Evolutionary conservation across 1,140 invertebrate genomes (phyloP).

Genomic region (Conopomorpha cramerella): DNA sequence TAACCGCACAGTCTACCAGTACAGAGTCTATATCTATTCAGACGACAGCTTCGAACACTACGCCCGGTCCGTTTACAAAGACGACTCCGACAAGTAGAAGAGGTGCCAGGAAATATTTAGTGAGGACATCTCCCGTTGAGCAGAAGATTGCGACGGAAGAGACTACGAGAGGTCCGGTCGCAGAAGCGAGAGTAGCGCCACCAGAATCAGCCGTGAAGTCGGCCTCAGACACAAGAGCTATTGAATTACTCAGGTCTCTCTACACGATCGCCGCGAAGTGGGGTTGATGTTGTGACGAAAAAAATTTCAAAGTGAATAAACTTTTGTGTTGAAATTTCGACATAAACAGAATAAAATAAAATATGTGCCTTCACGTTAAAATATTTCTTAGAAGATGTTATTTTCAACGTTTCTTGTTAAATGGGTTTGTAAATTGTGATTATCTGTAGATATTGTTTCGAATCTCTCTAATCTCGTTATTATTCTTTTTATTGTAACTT

Average conservation of each 20-base stretch:
- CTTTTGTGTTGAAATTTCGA: background rate
- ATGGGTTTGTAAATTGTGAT: background rate
- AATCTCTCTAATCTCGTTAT: no score
- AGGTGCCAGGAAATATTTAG: conserved; percentile 22
- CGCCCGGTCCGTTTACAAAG: conserved; percentile 17
- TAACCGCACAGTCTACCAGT: conserved; percentile 20
- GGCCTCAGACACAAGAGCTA: conserved; percentile 72
- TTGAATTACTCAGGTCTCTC: conserved; percentile 79
- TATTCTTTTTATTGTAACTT: no score
- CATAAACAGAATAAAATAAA: background rate
- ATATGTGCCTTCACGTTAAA: background rate
- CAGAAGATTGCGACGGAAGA: conserved; percentile 14
- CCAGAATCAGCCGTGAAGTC: conserved; percentile 41
- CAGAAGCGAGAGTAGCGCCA: conserved; percentile 49
- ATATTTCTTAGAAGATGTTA: background rate
- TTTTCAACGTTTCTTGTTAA: background rate
- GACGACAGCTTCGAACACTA: conserved; percentile 9
- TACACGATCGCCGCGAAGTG: conserved; percentile 82
- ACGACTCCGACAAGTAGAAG: conserved; percentile 19
- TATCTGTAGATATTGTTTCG: background rate
- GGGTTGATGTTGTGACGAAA: conserved; percentile 43
- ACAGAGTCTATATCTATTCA: conserved; percentile 15
- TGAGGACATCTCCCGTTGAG: conserved; percentile 19
- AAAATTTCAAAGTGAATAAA: background rate
- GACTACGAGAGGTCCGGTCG: conserved; percentile 19